These are phyloP conservation scores for Gymnopithys bicolor DNA, from an alignment of 2,797 vertebrate species.

Conservation along the genomic window DNA sequence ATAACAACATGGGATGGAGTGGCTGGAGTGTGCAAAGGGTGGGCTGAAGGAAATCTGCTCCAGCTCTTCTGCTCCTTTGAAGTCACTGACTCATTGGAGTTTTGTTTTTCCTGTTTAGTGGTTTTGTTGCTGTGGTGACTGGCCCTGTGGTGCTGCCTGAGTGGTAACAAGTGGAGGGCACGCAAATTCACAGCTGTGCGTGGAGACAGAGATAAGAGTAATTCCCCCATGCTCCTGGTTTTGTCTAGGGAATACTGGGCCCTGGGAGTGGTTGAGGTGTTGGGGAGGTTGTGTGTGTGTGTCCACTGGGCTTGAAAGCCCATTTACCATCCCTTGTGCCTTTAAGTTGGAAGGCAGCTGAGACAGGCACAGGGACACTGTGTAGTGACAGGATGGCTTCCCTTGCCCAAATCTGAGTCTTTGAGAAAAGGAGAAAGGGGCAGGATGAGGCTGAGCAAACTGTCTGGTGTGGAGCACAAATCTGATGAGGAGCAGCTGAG, in stretches of 20 bases:
- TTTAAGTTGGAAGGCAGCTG: background rate
- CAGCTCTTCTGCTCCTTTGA: conserved; percentile 28
- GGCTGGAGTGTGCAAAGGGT: background rate
- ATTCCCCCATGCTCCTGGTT: background rate
- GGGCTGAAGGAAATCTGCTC: conserved; percentile 16
- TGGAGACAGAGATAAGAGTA: background rate
- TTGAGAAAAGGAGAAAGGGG: background rate
- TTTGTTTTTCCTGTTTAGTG: conserved; percentile 40
- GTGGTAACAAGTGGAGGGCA: background rate
- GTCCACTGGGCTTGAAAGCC: background rate
- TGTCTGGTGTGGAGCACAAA: background rate
- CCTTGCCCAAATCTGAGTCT: background rate
- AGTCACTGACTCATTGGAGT: conserved; percentile 42
- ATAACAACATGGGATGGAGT: background rate
- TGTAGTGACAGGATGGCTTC: background rate
- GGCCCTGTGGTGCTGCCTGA: background rate
- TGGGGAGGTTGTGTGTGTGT: background rate
- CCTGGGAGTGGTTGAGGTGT: background rate
- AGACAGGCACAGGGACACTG: background rate
- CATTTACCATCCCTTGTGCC: background rate
- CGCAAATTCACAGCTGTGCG: background rate
- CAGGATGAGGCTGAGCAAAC: background rate
- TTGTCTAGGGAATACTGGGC: background rate
- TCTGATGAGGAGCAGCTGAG: background rate
- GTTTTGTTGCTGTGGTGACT: conserved; percentile 33